Percentiles rank a stretch among this genome's conserved stretches.
These are phyloP conservation scores for Oreochromis grahami DNA, from an alignment of 2,797 vertebrate species.

Conservation along the genomic window DNA sequence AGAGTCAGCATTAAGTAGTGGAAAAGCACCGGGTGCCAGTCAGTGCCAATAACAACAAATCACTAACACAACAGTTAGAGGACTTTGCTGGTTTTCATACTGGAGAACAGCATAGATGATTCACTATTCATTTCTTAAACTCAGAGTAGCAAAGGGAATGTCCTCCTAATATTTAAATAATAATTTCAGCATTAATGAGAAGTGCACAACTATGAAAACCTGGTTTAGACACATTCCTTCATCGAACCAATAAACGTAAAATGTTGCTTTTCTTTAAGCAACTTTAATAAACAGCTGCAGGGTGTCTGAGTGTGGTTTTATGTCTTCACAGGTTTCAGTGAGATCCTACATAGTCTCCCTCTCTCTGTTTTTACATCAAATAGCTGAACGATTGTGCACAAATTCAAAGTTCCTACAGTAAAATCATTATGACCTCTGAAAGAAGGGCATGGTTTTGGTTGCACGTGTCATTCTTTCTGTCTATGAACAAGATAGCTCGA, in stretches of 20 bases:
- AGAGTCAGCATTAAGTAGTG: background rate
- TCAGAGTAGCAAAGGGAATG: background rate
- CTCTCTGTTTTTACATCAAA: background rate
- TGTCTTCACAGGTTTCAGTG: background rate
- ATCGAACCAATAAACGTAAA: background rate
- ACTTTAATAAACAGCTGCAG: background rate
- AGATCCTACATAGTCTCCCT: background rate
- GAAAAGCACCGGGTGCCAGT: background rate
- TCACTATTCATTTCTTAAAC: background rate
- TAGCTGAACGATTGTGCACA: too few relatives aligned
- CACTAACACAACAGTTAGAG: background rate
- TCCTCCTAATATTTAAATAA: background rate
- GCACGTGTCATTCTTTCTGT: too few relatives aligned
- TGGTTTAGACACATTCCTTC: background rate
- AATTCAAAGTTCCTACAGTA: too few relatives aligned
- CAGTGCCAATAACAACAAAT: background rate
- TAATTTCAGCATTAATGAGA: background rate
- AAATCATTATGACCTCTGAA: too few relatives aligned
- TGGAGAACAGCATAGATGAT: background rate
- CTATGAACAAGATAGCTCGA: too few relatives aligned
- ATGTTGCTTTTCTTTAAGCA: background rate
- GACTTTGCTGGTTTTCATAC: background rate
- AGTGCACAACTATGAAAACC: background rate
- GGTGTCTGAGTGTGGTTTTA: background rate
- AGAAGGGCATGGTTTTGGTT: too few relatives aligned